Base-by-base conservation (phyloP, 2,888 invertebrate species). In the Gymnocheta viridis region DNA sequence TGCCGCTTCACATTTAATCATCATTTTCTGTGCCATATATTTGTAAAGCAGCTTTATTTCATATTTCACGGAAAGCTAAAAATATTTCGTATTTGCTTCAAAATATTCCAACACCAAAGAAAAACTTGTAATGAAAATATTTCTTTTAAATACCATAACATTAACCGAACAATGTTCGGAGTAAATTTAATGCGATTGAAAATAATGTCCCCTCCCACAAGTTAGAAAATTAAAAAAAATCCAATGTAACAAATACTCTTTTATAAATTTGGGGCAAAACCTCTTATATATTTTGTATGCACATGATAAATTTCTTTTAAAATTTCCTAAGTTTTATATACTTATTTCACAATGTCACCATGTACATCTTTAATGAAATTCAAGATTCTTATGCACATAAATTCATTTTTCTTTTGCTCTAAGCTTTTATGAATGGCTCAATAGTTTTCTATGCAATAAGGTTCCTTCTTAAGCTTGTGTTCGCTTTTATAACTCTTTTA, bases 311-410 rank as follows among this genome's bases (percentile, higher is more conserved):
- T 44, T 41, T 51, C 38, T 17, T 1, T n/a, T 4, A n/a, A 22
- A 22, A 12, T 22, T n/a, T 27, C 6, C 41, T 49, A 2, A 22
- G 27, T 7, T 27, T 19, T 10, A 38, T 24, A 10, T 38, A 44
- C 22, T 49, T 47, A n/a, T 19, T 32, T 58, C 32, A 60, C 49
- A 17, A 47, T 74, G 29, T 41, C 54, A 41, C n/a, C 35, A 35
- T 17, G 14, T 19, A 49, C 35, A 62, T 38, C 19, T 41, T 64
- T 35, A 54, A 76, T 54, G 54, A 10, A 44, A 56, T 56, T 64
- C 17, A 14, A 10, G 35, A 35, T 27, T 17, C 19, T 49, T 22
- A 47, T 24, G 35, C 12, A 22, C 32, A 41, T 14, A 51, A 67
- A 19, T 51, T n/a, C 22, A 38, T 38, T 12, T 10, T 17, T 60